These are phyloP conservation scores for Drosophila picticornis DNA, from an alignment of 2,888 invertebrate species.

Conservation along the genomic window DNA sequence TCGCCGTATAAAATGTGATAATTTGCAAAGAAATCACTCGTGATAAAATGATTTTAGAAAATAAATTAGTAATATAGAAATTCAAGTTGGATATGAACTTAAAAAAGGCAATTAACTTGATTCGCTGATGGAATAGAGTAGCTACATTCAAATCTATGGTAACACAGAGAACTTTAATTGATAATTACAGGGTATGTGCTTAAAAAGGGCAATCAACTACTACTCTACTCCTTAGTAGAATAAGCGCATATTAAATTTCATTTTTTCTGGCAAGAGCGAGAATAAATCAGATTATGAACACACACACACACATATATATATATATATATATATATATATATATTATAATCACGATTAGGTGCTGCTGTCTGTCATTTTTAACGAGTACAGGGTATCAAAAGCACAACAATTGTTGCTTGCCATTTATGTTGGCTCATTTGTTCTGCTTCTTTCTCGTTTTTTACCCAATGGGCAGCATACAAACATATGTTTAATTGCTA, in stretches of 20 bases:
- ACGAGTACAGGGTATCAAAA: slow-evolving; percentile 24
- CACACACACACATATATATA: neutral
- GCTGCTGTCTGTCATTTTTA: neutral
- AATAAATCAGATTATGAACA: neutral
- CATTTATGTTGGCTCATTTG: slow-evolving; percentile 71
- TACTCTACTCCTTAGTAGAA: too few relatives aligned
- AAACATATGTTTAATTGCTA: slow-evolving; percentile 77
- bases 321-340: neutral
- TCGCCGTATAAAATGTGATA: neutral
- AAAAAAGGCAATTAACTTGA: neutral
- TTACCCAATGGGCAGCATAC: slow-evolving; percentile 43
- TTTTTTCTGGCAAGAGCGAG: neutral
- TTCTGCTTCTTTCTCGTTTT: slow-evolving; percentile 39
- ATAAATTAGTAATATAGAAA: neutral
- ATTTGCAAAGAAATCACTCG: too few relatives aligned
- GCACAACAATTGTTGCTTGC: slow-evolving; percentile 54
- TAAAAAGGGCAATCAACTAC: neutral
- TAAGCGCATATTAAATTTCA: neutral
- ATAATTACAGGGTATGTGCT: neutral
- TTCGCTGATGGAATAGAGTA: neutral
- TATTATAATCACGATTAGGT: neutral
- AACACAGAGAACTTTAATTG: neutral
- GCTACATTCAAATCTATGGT: neutral
- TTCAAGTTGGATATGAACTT: neutral
- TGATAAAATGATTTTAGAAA: neutral